These are phyloP conservation scores for Andrena marginata DNA, from an alignment of 2,888 invertebrate genomes.

Conservation along the genomic window DNA sequence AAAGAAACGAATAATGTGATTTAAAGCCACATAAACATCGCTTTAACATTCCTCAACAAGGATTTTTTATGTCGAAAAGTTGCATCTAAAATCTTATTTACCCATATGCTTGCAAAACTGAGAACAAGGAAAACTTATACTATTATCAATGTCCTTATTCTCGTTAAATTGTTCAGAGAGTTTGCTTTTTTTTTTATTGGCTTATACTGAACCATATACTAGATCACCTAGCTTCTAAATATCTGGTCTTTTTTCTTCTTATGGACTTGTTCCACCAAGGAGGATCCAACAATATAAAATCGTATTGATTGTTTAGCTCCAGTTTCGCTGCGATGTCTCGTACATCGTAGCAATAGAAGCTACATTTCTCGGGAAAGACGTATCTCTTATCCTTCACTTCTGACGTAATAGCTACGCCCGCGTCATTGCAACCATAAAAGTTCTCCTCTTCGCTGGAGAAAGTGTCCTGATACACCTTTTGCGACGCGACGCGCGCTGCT, in stretches of 20 bases:
- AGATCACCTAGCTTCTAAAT: constrained; percentile 87
- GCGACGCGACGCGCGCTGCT: constrained; percentile 81
- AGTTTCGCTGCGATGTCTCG: constrained; percentile 87
- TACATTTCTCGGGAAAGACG: constrained; percentile 89
- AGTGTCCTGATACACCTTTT: constrained; percentile 84
- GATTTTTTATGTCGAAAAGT: constrained; percentile 53
- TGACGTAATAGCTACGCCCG: constrained; percentile 86
- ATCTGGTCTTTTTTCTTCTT: constrained; percentile 90
- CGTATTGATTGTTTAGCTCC: constrained; percentile 87
- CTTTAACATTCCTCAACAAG: constrained; percentile 29
- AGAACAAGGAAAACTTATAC: constrained; percentile 66
- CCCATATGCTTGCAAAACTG: constrained; percentile 57
- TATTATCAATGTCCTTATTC: constrained; percentile 63
- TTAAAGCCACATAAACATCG: constrained; percentile 12
- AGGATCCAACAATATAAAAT: constrained; percentile 95
- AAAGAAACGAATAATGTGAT: neutral
- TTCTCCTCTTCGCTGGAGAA: constrained; percentile 74
- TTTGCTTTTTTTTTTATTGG: constrained; percentile 53
- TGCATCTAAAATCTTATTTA: constrained; percentile 65
- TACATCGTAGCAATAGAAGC: constrained; percentile 90
- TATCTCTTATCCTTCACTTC: constrained; percentile 85
- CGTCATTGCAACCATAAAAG: constrained; percentile 87
- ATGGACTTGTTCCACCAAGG: constrained; percentile 99
- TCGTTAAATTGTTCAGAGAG: constrained; percentile 61
- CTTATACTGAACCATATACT: constrained; percentile 58